phyloP scores from a whole-genome alignment of 35 echinoderm and acorn worm genomes.

The Apostichopus californicus region DNA sequence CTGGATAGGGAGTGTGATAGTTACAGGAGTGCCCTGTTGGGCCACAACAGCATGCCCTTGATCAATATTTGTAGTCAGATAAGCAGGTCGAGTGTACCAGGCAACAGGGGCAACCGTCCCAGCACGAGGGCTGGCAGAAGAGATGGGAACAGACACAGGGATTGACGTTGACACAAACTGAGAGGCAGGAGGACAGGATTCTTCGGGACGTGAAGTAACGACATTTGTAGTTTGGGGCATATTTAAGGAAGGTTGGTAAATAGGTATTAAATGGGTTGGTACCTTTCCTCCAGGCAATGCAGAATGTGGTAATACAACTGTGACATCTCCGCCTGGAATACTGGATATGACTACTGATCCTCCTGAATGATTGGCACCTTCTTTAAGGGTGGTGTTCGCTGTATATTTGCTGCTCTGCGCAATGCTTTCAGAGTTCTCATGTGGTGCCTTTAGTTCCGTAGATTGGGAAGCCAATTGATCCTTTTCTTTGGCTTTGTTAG shows the following conservation, averaged over 20 bases:
- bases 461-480: background rate
- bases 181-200: background rate
- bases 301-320: slow-evolving; percentile 65
- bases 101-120: slow-evolving; percentile 32
- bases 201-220: background rate
- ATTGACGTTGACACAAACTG: background rate
- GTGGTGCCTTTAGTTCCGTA: background rate
- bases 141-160: background rate
- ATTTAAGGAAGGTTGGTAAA: slow-evolving; percentile 48
- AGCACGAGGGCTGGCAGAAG: slow-evolving; percentile 21
- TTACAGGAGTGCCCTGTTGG: slow-evolving; percentile 17
- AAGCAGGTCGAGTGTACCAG: slow-evolving; percentile 26
- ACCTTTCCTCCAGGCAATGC: slow-evolving; percentile 66
- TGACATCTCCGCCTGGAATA: slow-evolving; percentile 50
- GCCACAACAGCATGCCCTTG: slow-evolving; percentile 21
- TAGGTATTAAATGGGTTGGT: slow-evolving; percentile 81
- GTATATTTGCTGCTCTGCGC: background rate
- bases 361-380: background rate
- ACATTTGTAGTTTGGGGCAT: background rate
- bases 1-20: slow-evolving; percentile 52
- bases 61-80: slow-evolving; percentile 24
- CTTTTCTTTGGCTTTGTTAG: background rate
- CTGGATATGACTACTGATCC: background rate
- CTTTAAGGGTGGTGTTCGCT: background rate
- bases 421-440: background rate